These are phyloP conservation scores for Spea hammondii DNA, from an alignment of 2,797 vertebrate species.

Conservation along the genomic window DNA sequence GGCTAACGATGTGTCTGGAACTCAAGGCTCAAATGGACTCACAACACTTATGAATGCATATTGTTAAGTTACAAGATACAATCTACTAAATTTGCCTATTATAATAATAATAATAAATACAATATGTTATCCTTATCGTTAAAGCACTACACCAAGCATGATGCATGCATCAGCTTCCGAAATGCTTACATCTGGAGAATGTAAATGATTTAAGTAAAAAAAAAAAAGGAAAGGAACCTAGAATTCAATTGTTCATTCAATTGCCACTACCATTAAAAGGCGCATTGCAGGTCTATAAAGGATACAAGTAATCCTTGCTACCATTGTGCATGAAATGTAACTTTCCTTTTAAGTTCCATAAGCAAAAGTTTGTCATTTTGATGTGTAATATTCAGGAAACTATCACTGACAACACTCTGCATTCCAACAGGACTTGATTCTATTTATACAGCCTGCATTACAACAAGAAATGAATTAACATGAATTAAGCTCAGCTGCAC, in stretches of 20 bases:
- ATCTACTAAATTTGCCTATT: no score
- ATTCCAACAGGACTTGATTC: conserved; percentile 18
- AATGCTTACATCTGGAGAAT: no score
- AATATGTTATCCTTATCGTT: no score
- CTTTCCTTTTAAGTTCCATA: background rate
- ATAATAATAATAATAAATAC: no score
- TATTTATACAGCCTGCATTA: conserved; percentile 1
- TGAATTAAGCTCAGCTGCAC: conserved; percentile 32
- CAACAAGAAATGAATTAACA: conserved; percentile 24
- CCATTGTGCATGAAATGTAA: background rate
- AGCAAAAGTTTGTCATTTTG: background rate
- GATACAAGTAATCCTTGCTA: background rate
- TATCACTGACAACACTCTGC: conserved; percentile 16
- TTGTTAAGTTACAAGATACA: no score
- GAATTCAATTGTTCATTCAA: background rate
- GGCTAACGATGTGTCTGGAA: no score
- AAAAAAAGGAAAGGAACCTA: no score
- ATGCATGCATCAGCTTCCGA: no score
- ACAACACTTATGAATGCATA: no score
- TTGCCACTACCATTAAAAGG: background rate
- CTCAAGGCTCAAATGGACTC: no score
- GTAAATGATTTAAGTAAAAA: no score
- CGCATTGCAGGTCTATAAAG: background rate
- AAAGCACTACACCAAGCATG: no score
- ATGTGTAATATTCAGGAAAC: background rate